Conservation (phyloP, 2,797 vertebrate species). For the Propithecus perrieri region DNA sequence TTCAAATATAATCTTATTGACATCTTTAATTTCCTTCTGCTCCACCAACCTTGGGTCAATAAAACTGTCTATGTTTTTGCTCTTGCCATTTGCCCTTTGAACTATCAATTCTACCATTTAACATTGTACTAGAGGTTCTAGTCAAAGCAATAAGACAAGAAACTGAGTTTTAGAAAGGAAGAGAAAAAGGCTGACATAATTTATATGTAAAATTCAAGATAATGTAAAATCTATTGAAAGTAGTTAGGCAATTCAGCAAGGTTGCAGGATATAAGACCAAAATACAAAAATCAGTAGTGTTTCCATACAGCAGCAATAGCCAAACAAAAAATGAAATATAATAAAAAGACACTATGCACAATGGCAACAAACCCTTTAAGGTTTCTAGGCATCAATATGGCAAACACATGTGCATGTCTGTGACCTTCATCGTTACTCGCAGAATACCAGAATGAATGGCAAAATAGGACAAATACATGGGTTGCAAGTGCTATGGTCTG, state of each 20-base stretch:
- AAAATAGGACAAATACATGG: not conserved
- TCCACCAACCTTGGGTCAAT: not conserved
- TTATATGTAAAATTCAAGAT: not conserved
- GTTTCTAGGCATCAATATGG: not conserved
- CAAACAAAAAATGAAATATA: constrained; percentile 7
- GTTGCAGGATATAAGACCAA: not conserved
- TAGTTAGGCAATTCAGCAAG: not conserved
- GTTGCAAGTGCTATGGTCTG: not conserved
- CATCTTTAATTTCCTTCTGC: not conserved
- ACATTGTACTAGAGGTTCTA: not conserved
- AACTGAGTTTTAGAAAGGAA: not conserved
- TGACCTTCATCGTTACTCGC: not conserved
- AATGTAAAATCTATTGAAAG: not conserved
- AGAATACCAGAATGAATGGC: not conserved
- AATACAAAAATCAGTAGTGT: not conserved
- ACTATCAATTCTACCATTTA: not conserved
- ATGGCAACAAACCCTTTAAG: not conserved
- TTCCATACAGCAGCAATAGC: not conserved
- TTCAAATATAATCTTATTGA: not conserved
- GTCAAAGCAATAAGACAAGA: not conserved
- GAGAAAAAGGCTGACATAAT: not conserved
- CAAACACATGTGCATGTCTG: not conserved
- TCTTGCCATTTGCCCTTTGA: not conserved
- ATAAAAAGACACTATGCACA: not conserved
- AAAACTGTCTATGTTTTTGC: not conserved